phyloP scores from a whole-genome alignment of 2,113 vertebrate species.

The Chamaetylas fuelleborni region DNA sequence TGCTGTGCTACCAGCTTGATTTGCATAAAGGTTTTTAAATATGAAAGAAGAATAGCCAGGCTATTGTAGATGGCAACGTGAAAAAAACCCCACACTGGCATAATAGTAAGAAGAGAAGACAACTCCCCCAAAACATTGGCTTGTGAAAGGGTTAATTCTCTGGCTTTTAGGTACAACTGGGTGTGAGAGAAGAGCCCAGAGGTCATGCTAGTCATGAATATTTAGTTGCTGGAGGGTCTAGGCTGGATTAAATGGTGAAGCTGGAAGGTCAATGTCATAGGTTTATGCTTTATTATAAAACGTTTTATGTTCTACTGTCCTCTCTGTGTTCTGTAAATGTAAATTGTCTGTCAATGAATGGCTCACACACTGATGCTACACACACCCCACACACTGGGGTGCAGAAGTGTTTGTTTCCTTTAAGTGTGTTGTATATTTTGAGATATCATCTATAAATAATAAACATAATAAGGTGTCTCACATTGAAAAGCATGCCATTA shows the following conservation, averaged over 20 bases:
- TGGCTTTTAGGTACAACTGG: not conserved
- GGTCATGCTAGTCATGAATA: conserved; percentile 30
- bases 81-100: not conserved
- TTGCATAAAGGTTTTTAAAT: conserved; percentile 80
- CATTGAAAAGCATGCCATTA: not conserved
- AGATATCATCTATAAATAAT: not conserved
- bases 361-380: not conserved
- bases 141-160: conserved; percentile 26
- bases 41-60: conserved; percentile 71
- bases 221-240: conserved; percentile 34
- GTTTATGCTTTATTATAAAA: conserved; percentile 11
- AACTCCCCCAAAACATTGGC: not conserved
- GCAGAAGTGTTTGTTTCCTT: not conserved
- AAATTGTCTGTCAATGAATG: not conserved
- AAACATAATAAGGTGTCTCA: not conserved
- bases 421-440: not conserved
- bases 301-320: not conserved
- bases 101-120: not conserved
- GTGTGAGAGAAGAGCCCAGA: not conserved
- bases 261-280: not conserved
- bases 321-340: not conserved
- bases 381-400: no score
- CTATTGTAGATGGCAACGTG: conserved; percentile 63
- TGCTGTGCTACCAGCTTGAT: conserved; percentile 64
- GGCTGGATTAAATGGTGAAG: not conserved